A percentile compares a stretch with the other conserved stretches of the same genome.
These are phyloP conservation scores for Phenganax subtilis DNA, from an alignment of 92 coral and sea anemone species.

Conservation along the genomic window DNA sequence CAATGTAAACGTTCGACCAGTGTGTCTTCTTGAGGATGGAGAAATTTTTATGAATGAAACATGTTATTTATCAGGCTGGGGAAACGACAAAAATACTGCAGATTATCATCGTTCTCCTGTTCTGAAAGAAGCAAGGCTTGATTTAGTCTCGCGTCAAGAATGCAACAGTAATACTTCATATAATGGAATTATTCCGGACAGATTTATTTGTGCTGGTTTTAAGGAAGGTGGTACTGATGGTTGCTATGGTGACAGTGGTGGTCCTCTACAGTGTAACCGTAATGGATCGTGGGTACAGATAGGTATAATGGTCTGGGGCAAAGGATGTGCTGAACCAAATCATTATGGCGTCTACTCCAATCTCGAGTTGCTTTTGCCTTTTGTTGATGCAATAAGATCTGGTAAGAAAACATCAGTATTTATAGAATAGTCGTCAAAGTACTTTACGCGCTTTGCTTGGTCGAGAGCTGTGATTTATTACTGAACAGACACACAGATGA, in stretches of 20 bases:
- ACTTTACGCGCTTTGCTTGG: too few relatives aligned
- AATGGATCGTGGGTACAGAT: conserved; percentile 69
- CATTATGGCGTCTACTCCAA: conserved; percentile 89
- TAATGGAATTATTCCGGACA: conserved; percentile 48
- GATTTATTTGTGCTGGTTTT: conserved; percentile 65
- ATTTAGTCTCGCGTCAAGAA: conserved; percentile 44
- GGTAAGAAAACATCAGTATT: conserved; percentile 37
- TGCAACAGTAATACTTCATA: conserved; percentile 64
- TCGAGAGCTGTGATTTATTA: too few relatives aligned
- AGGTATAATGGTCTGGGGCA: conserved; percentile 88
- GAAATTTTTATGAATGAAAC: conserved; percentile 44
- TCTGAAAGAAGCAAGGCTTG: conserved; percentile 59
- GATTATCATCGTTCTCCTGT: conserved; percentile 40
- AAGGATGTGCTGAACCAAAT: conserved; percentile 73
- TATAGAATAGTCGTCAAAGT: background rate
- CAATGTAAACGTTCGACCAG: conserved; percentile 54
- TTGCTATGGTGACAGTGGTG: conserved; percentile 81
- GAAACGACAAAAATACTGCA: conserved; percentile 47
- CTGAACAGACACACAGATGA: too few relatives aligned
- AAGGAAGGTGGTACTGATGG: conserved; percentile 66
- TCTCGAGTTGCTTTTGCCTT: conserved; percentile 62
- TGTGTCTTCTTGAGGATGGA: conserved; percentile 60
- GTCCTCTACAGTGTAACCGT: conserved; percentile 74
- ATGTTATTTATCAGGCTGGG: conserved; percentile 95
- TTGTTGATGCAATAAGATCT: conserved; percentile 56